phyloP scores from a whole-genome alignment of 2,888 invertebrate species.

The Deroplatys truncata region DNA sequence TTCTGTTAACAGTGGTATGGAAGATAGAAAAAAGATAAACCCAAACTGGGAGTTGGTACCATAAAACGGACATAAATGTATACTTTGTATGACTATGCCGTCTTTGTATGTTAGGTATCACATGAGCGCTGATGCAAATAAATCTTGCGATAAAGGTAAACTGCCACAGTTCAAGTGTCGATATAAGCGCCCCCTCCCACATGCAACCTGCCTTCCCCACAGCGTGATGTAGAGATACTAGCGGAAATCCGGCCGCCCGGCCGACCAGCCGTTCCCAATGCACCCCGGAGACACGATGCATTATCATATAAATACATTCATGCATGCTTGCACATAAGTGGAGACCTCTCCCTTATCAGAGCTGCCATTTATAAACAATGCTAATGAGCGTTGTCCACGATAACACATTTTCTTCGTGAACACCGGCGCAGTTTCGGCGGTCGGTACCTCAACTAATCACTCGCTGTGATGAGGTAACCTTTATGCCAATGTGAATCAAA shows the following conservation, averaged over 20 bases:
- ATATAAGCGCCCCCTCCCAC: not conserved
- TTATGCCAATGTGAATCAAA: too few species aligned
- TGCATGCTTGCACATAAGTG: not conserved
- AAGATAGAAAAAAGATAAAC: too few species aligned
- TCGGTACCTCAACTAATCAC: not conserved
- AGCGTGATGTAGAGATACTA: not conserved
- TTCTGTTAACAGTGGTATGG: too few species aligned
- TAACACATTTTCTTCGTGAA: not conserved
- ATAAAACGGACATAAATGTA: too few species aligned
- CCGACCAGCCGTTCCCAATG: not conserved
- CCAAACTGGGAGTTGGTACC: too few species aligned
- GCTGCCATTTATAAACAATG: not conserved
- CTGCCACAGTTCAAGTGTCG: not conserved
- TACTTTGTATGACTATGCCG: too few species aligned
- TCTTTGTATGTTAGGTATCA: too few species aligned
- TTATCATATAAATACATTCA: not conserved
- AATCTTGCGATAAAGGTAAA: too few species aligned
- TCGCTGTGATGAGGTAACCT: too few species aligned
- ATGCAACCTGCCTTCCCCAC: not conserved
- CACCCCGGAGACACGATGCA: not conserved
- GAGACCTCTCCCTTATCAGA: not conserved
- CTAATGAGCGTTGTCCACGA: not conserved
- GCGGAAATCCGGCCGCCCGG: not conserved
- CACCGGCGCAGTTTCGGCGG: not conserved
- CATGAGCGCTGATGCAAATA: too few species aligned